phyloP scores from a whole-genome alignment of 2,888 invertebrate species.

The Gnatocerus cornutus region DNA sequence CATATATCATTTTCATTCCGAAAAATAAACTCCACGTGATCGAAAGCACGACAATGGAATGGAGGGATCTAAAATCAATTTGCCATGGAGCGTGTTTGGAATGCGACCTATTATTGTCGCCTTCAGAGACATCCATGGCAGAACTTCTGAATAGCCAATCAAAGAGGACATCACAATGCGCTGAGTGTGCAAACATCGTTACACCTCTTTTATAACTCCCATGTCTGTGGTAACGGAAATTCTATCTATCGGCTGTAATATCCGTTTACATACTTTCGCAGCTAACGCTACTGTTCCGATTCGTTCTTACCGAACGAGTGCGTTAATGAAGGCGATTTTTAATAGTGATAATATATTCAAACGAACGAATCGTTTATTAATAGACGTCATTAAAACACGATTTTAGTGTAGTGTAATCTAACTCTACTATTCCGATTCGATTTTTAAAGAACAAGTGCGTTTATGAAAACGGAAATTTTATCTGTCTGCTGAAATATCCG shows the following conservation, averaged over 20 bases:
- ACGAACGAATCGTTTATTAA: too few species aligned
- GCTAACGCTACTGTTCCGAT: slow-evolving; percentile 12
- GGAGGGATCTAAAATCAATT: slow-evolving; percentile 56
- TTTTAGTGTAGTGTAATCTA: too few species aligned
- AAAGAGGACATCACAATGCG: slow-evolving; percentile 51
- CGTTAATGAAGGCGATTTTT: too few species aligned
- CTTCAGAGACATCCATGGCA: slow-evolving; percentile 48
- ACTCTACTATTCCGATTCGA: too few species aligned
- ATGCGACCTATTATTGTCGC: slow-evolving; percentile 53
- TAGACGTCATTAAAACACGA: too few species aligned
- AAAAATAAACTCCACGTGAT: slow-evolving; percentile 54
- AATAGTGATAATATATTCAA: too few species aligned
- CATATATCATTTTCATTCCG: slow-evolving; percentile 52
- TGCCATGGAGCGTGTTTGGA: slow-evolving; percentile 54
- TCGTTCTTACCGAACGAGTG: too few species aligned
- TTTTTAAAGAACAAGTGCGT: too few species aligned
- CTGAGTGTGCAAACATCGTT: slow-evolving; percentile 54
- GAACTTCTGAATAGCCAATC: slow-evolving; percentile 52
- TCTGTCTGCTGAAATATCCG: too few species aligned
- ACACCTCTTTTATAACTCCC: slow-evolving; percentile 49
- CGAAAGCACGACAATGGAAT: slow-evolving; percentile 50
- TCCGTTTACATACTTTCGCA: slow-evolving; percentile 32
- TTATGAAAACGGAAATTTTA: too few species aligned
- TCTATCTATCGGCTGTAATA: slow-evolving; percentile 32
- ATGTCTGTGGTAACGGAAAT: slow-evolving; percentile 39